A percentile compares a stretch with the other conserved stretches of the same genome.
Evolutionary conservation across 2,888 invertebrate genomes (phyloP).

Genomic region (Orthosia gracilis): DNA sequence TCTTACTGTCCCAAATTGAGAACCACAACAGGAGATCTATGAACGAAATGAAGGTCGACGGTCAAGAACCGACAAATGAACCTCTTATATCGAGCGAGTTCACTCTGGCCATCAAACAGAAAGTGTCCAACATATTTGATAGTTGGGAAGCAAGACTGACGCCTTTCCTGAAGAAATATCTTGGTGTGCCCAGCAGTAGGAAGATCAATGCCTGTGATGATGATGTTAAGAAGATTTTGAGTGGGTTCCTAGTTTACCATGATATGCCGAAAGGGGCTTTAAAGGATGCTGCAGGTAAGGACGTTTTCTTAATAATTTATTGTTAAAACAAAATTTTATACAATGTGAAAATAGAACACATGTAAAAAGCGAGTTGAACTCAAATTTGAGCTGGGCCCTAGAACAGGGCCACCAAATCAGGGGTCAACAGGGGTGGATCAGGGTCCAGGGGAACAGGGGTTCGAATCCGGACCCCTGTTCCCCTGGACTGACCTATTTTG

Average conservation of each 20-base stretch:
- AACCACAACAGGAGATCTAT: conserved; percentile 74
- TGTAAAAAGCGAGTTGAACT: no score
- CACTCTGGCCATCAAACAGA: conserved; percentile 92
- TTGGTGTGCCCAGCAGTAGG: conserved; percentile 84
- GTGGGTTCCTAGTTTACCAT: conserved; percentile 91
- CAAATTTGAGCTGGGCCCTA: no score
- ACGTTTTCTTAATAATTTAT: no score
- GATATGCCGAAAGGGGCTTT: conserved; percentile 89
- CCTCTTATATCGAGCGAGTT: conserved; percentile 92
- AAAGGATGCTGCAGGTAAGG: conserved; percentile 67
- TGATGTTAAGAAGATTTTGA: conserved; percentile 83
- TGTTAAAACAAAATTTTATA: no score
- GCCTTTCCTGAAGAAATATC: conserved; percentile 87
- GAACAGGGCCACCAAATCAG: no score
- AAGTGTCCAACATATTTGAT: conserved; percentile 89
- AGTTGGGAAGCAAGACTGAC: conserved; percentile 88
- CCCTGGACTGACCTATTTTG: no score
- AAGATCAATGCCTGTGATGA: conserved; percentile 77
- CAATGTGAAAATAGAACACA: no score
- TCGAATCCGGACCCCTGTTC: no score
- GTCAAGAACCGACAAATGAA: conserved; percentile 76
- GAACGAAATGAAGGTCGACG: conserved; percentile 81
- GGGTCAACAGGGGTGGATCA: no score
- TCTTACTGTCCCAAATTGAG: conserved; percentile 91
- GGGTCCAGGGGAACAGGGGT: no score